phyloP scores from a whole-genome alignment of 2,888 invertebrate species.

The Cybosia mesomella region DNA sequence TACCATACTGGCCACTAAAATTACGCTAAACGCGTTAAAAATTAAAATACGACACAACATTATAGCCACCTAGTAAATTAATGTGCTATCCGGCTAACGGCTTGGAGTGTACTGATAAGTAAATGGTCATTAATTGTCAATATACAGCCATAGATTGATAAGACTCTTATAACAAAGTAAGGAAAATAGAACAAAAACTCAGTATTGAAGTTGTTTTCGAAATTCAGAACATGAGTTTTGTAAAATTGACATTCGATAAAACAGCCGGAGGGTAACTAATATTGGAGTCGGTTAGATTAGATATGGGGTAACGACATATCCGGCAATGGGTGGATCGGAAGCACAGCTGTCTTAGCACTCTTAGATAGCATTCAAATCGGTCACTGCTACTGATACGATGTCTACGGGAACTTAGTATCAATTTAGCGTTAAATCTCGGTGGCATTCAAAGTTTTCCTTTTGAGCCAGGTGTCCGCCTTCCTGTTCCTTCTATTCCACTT shows the following conservation, averaged over 20 bases:
- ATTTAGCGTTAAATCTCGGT: too few relatives aligned
- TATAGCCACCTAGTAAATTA: slow-evolving; percentile 40
- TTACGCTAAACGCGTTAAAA: slow-evolving; percentile 42
- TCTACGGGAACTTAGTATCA: too few relatives aligned
- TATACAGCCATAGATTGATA: slow-evolving; percentile 30
- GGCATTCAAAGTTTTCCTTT: too few relatives aligned
- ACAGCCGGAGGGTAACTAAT: neutral
- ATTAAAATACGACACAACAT: slow-evolving; percentile 53
- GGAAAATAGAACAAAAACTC: slow-evolving; percentile 3
- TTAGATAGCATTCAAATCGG: too few relatives aligned
- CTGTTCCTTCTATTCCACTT: too few relatives aligned
- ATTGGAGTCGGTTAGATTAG: too few relatives aligned
- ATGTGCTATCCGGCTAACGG: slow-evolving; percentile 34
- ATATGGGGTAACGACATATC: too few relatives aligned
- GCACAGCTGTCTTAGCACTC: too few relatives aligned
- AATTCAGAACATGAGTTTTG: neutral
- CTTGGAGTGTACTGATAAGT: slow-evolving; percentile 32
- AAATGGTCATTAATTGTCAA: slow-evolving; percentile 17
- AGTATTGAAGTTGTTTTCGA: neutral
- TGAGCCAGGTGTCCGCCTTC: too few relatives aligned
- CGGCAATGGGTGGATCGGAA: too few relatives aligned
- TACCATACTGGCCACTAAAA: slow-evolving; percentile 44
- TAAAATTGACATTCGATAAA: neutral
- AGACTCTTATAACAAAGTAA: slow-evolving; percentile 13
- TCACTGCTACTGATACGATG: too few relatives aligned